Conservation (phyloP, 1,140 invertebrate species). For the Apis mellifera region Amel_HAv3.1 CM009942.2:262501-263000, state of each 20-base stretch:
- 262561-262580: slow-evolving; percentile 58
- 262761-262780: not conserved
- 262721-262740: not conserved
- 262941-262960: too few relatives aligned
- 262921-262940: too few relatives aligned
- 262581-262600: slow-evolving; percentile 63
- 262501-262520: slow-evolving; percentile 34
- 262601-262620: slow-evolving; percentile 59
- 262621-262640: slow-evolving; percentile 57
- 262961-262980: too few relatives aligned
- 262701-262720: slow-evolving; percentile 11
- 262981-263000: too few relatives aligned
- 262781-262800: not conserved
- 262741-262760: not conserved
- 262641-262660: slow-evolving; percentile 36
- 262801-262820: too few relatives aligned
- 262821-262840: too few relatives aligned
- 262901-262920: too few relatives aligned
- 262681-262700: slow-evolving; percentile 33
- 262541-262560: slow-evolving; percentile 60
- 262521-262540: slow-evolving; percentile 44
- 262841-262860: too few relatives aligned
- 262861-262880: too few relatives aligned
- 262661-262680: not conserved
- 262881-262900: too few relatives aligned